Percentiles rank a stretch among this genome's conserved stretches.
Conservation (phyloP, 2,888 invertebrate genomes). For the Glomeris marginata region DNA sequence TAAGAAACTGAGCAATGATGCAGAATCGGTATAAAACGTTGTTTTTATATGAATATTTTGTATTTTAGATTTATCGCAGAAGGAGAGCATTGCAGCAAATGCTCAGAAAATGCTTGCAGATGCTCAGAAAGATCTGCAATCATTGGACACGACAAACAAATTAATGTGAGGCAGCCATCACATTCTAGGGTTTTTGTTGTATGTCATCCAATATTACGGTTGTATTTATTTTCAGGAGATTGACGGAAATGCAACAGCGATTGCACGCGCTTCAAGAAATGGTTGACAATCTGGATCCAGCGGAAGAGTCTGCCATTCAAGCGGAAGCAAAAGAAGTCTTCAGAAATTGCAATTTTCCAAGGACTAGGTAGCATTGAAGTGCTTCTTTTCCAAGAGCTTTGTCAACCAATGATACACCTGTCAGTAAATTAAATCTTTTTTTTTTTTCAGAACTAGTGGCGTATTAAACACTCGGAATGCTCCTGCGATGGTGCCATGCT, state of each 20-base stretch:
- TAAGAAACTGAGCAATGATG: too few relatives aligned
- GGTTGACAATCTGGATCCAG: constrained; percentile 1
- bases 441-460: too few relatives aligned
- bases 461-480: too few relatives aligned
- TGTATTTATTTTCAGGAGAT: constrained; percentile 1
- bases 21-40: too few relatives aligned
- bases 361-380: too few relatives aligned
- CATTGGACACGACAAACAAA: constrained; percentile 6
- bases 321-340: too few relatives aligned
- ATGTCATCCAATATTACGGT: neutral
- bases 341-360: too few relatives aligned
- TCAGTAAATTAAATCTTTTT: too few relatives aligned
- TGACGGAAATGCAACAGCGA: constrained; percentile 10
- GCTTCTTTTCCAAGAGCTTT: too few relatives aligned
- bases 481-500: too few relatives aligned
- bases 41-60: neutral
- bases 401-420: too few relatives aligned
- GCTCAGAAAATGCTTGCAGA: constrained; percentile 4
- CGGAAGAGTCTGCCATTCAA: too few relatives aligned
- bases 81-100: neutral
- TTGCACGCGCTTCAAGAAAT: constrained; percentile 8
- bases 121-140: constrained; percentile 3
- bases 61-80: constrained; percentile 1
- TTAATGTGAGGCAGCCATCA: neutral
- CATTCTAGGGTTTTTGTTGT: neutral